These are phyloP conservation scores for Coelopa pilipes DNA, from an alignment of 2,888 invertebrate species.

Conservation along the genomic window DNA sequence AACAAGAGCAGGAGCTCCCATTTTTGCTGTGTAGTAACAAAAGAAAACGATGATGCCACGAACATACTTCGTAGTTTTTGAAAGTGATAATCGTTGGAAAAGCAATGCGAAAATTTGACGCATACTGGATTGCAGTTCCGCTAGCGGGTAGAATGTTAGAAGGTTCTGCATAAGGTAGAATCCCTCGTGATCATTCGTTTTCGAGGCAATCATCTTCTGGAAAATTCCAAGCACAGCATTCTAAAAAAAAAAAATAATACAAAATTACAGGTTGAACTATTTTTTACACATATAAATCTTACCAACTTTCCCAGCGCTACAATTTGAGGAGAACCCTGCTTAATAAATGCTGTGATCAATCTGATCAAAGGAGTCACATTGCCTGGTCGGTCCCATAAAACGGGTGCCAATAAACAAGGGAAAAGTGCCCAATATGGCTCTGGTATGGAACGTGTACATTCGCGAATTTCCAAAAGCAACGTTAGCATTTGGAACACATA, in stretches of 20 bases:
- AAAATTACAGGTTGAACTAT: neutral
- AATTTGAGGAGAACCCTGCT: conserved; percentile 77
- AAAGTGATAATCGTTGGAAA: conserved; percentile 92
- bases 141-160: conserved; percentile 82
- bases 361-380: conserved; percentile 94
- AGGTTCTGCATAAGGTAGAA: conserved; percentile 90
- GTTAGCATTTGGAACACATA: conserved; percentile 98
- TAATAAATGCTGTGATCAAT: conserved; percentile 88
- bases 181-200: conserved; percentile 95
- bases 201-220: conserved; percentile 95
- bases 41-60: conserved; percentile 92
- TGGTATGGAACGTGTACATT: conserved; percentile 71
- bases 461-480: conserved; percentile 83
- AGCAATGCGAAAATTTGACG: conserved; percentile 90
- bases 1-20: conserved; percentile 80
- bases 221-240: conserved; percentile 91
- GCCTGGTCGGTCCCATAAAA: conserved; percentile 92
- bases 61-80: conserved; percentile 95
- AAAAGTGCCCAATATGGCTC: conserved; percentile 90
- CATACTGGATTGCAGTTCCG: conserved; percentile 78
- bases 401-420: conserved; percentile 88
- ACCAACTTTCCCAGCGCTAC: conserved; percentile 78
- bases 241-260: conserved; percentile 67
- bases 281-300: conserved; percentile 44
- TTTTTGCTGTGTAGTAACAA: conserved; percentile 84